Evolutionary conservation across 2,888 invertebrate species (phyloP).

Genomic region (Drosophila limbata): DNA sequence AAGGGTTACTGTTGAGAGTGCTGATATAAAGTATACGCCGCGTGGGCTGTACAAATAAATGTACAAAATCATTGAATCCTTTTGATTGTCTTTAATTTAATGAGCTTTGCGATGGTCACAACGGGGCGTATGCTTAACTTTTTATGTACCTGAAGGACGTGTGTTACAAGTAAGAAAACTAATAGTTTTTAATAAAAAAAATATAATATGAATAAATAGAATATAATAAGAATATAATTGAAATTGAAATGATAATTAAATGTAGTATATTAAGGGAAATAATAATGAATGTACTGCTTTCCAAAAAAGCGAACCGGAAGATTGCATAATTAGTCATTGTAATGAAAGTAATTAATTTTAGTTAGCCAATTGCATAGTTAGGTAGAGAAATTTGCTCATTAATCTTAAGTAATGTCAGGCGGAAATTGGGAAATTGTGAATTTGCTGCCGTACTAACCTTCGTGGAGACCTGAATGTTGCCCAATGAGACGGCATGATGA

Average conservation of each 20-base stretch:
- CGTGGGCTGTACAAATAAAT: background rate
- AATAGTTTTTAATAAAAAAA: background rate
- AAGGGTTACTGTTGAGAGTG: background rate
- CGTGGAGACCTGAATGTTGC: conserved; percentile 84
- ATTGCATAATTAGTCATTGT: conserved; percentile 19
- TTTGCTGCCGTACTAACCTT: conserved; percentile 75
- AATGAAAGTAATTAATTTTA: conserved; percentile 7
- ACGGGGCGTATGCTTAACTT: conserved; percentile 9
- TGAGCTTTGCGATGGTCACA: background rate
- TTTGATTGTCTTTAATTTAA: background rate
- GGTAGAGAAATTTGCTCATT: conserved; percentile 10
- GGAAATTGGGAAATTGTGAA: background rate
- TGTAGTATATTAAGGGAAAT: background rate
- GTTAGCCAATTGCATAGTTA: conserved; percentile 4
- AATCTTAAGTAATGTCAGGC: conserved; percentile 21
- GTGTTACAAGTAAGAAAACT: no score
- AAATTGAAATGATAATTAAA: background rate
- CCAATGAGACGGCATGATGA: conserved; percentile 85
- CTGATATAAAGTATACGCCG: conserved; percentile 22
- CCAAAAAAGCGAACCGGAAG: background rate
- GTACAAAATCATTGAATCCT: background rate
- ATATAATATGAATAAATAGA: background rate
- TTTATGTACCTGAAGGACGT: background rate
- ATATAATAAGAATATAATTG: background rate
- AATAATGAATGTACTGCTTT: background rate